Evolutionary conservation across 2,888 invertebrate species (phyloP).

Genomic region (Lutraria lutraria): DNA sequence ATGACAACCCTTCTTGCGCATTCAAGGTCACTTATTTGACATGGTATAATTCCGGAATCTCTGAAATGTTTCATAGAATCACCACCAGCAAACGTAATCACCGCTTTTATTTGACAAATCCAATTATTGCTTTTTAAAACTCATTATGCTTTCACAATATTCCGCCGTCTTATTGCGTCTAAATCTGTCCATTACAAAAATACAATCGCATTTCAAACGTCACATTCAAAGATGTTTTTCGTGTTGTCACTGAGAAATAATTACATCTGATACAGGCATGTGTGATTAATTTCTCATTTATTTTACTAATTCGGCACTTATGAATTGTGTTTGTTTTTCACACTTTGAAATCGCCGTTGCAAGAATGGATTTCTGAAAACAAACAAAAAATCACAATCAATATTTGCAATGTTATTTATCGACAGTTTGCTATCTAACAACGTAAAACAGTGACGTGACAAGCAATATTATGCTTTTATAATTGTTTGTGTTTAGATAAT

Average conservation of each 20-base stretch:
- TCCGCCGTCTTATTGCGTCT: background rate
- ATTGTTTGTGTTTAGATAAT: background rate
- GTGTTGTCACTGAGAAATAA: background rate
- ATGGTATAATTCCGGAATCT: background rate
- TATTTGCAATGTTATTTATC: background rate
- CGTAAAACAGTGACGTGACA: background rate
- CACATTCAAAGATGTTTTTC: background rate
- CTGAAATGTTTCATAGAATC: background rate
- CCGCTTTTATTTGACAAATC: conserved; percentile 11
- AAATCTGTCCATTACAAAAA: background rate
- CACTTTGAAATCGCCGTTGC: background rate
- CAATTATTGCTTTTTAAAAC: conserved; percentile 13
- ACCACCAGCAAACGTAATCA: background rate
- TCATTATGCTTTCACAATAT: background rate
- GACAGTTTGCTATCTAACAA: background rate
- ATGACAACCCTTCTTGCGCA: background rate
- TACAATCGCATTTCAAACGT: background rate
- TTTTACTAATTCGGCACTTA: conserved; percentile 3
- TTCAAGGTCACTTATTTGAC: background rate
- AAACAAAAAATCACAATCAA: conserved; percentile 15
- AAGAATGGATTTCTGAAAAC: background rate
- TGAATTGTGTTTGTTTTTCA: background rate
- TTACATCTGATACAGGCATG: background rate
- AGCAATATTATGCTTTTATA: background rate
- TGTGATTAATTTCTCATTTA: conserved; percentile 14